phyloP scores from a whole-genome alignment of 2,797 vertebrate species.

The Notoglanidium macrostoma region DNA sequence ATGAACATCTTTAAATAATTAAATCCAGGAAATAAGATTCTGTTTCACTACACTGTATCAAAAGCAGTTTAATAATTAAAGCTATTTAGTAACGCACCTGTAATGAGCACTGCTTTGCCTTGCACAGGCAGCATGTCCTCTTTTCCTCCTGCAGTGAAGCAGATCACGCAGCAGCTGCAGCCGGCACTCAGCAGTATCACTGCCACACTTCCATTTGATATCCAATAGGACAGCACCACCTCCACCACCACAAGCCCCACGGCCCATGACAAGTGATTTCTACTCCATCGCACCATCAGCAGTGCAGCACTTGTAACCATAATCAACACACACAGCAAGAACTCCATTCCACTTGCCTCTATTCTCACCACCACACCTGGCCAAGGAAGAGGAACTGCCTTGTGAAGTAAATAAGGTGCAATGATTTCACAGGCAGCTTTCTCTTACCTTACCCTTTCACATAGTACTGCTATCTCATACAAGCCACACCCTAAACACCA shows the following conservation, averaged over 20 bases:
- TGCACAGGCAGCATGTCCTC: conserved; percentile 31
- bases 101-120: conserved; percentile 62
- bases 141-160: not conserved
- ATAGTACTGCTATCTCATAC: conserved; percentile 8
- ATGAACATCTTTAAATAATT: not conserved
- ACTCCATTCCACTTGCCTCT: not conserved
- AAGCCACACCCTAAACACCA: conserved; percentile 36
- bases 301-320: conserved; percentile 5
- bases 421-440: not conserved
- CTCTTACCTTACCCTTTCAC: conserved; percentile 12
- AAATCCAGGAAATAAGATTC: not conserved
- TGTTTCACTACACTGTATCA: not conserved
- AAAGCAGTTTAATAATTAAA: not conserved
- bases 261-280: conserved; percentile 1
- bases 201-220: conserved; percentile 16
- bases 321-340: conserved; percentile 8
- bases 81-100: conserved; percentile 57
- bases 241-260: conserved; percentile 16
- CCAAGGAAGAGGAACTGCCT: not conserved
- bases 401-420: not conserved
- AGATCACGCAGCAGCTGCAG: conserved; percentile 42
- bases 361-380: not conserved
- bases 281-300: not conserved
- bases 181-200: conserved; percentile 19
- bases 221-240: conserved; percentile 9